phyloP scores from a whole-genome alignment of 2,888 invertebrate genomes.

The Acanthoscelides obtectus region DNA sequence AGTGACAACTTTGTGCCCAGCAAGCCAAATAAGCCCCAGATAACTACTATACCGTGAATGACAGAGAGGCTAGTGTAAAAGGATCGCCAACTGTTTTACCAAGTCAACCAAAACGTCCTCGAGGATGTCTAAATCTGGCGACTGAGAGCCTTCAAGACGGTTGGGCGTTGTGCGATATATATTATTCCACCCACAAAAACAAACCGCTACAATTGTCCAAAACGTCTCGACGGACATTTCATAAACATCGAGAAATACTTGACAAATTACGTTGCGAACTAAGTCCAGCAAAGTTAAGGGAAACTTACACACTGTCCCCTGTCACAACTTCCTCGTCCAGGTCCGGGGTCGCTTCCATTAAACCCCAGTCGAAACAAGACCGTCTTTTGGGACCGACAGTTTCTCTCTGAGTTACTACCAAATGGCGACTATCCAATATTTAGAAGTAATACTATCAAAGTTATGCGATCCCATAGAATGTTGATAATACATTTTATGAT shows the following conservation, averaged over 20 bases:
- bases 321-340: neutral
- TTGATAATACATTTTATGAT: too few relatives aligned
- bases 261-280: neutral
- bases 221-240: neutral
- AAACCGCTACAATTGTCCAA: neutral
- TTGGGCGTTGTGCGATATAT: too few relatives aligned
- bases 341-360: neutral
- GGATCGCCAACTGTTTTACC: too few relatives aligned
- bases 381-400: neutral
- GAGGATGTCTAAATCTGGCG: too few relatives aligned
- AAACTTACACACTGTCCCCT: neutral
- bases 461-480: too few relatives aligned
- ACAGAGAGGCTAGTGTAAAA: too few relatives aligned
- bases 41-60: too few relatives aligned
- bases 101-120: too few relatives aligned
- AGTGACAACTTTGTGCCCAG: too few relatives aligned
- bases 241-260: neutral
- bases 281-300: neutral
- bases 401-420: neutral
- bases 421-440: neutral
- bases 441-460: too few relatives aligned
- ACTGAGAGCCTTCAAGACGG: too few relatives aligned
- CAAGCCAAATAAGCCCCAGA: too few relatives aligned
- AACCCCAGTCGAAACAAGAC: neutral
- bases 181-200: neutral